These are phyloP conservation scores for Drosophila orena DNA, from an alignment of 1,140 invertebrate genomes.

Conservation along the genomic window DNA sequence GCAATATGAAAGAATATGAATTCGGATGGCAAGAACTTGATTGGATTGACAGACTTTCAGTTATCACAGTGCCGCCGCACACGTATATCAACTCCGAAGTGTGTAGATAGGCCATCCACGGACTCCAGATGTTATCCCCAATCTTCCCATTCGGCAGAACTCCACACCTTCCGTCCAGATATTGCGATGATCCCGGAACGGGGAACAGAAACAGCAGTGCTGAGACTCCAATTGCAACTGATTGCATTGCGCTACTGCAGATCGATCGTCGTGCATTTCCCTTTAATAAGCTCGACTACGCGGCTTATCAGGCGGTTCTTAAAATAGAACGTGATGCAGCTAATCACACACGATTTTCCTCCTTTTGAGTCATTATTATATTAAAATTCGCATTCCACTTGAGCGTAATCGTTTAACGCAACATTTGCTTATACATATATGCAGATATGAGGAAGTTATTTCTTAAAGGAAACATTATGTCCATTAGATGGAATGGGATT, in stretches of 20 bases:
- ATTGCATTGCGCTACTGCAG: neutral
- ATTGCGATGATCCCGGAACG: neutral
- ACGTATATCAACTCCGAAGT: neutral
- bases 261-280: neutral
- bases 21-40: neutral
- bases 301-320: neutral
- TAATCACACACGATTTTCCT: too few species aligned
- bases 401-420: too few species aligned
- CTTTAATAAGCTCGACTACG: neutral
- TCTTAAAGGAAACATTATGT: neutral
- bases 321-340: neutral
- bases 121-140: neutral
- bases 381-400: too few species aligned
- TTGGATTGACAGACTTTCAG: neutral
- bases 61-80: slow-evolving; percentile 1
- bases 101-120: slow-evolving; percentile 3
- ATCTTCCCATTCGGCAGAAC: neutral
- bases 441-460: too few species aligned
- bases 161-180: slow-evolving; percentile 1
- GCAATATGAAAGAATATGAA: neutral
- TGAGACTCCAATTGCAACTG: slow-evolving; percentile 1
- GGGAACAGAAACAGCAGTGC: neutral
- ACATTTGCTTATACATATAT: neutral
- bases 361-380: too few species aligned
- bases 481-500: neutral